phyloP scores from a whole-genome alignment of 2,797 vertebrate genomes.

The Pelodytes ibericus region DNA sequence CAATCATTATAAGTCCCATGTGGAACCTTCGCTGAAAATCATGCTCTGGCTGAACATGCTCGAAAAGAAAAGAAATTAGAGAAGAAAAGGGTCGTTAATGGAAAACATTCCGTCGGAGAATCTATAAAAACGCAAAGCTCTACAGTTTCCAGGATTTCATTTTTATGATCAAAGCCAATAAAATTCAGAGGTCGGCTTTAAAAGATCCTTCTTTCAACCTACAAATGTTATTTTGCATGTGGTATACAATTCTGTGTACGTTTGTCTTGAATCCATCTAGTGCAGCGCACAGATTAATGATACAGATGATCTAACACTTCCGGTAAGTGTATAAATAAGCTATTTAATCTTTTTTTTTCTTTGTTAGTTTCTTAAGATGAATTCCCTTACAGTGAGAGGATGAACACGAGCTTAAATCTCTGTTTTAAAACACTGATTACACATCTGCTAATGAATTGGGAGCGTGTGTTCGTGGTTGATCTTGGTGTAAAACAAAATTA shows the following conservation, averaged over 20 bases:
- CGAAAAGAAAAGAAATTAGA: not conserved
- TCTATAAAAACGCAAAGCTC: conserved; percentile 35
- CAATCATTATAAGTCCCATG: too few relatives aligned
- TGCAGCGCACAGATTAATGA: not conserved
- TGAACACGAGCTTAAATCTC: too few relatives aligned
- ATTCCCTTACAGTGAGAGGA: not conserved
- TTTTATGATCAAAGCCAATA: conserved; percentile 35
- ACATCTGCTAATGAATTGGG: too few relatives aligned
- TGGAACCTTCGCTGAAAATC: too few relatives aligned
- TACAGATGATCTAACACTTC: conserved; percentile 19
- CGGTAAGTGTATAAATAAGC: not conserved
- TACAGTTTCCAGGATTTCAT: conserved; percentile 27
- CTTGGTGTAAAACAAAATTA: too few relatives aligned
- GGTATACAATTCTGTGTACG: conserved; percentile 2
- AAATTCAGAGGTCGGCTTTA: conserved; percentile 1
- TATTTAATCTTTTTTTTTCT: not conserved
- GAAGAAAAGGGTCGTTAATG: conserved; percentile 13
- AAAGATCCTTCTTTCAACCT: conserved; percentile 16
- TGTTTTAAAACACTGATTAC: too few relatives aligned
- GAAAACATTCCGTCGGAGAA: conserved; percentile 31
- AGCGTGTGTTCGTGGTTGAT: too few relatives aligned
- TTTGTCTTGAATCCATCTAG: not conserved
- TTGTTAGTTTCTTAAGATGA: not conserved
- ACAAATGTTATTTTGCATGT: conserved; percentile 1
- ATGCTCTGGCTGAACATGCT: not conserved